Evolutionary conservation across 2,888 invertebrate genomes (phyloP).

Genomic region (Nesidiocoris tenuis): DNA sequence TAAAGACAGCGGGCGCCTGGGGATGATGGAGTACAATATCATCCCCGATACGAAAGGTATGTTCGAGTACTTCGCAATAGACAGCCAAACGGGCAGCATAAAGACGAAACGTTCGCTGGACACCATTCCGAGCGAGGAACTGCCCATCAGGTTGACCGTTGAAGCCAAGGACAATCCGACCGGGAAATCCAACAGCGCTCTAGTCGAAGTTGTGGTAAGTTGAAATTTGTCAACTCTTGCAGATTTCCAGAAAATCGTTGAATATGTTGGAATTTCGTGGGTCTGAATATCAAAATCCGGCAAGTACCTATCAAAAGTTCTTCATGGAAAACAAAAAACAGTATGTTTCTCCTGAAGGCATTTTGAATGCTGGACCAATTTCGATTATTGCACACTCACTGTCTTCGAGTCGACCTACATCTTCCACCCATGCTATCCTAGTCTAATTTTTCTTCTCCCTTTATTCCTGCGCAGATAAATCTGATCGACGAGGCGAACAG

Average conservation of each 20-base stretch:
- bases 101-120: conserved; percentile 73
- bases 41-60: conserved; percentile 55
- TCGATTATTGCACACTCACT: too few relatives aligned
- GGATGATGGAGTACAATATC: conserved; percentile 70
- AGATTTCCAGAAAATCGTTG: too few relatives aligned
- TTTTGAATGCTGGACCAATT: too few relatives aligned
- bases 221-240: too few relatives aligned
- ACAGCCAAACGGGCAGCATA: conserved; percentile 72
- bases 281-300: too few relatives aligned
- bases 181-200: conserved; percentile 63
- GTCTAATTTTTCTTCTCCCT: too few relatives aligned
- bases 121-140: conserved; percentile 61
- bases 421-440: too few relatives aligned
- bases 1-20: conserved; percentile 79
- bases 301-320: too few relatives aligned
- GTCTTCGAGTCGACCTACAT: too few relatives aligned
- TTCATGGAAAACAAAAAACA: too few relatives aligned
- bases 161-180: conserved; percentile 74
- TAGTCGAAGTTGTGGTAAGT: conserved; percentile 67
- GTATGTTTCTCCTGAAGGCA: too few relatives aligned
- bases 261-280: too few relatives aligned
- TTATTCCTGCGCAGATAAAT: conserved; percentile 64
- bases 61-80: conserved; percentile 70
- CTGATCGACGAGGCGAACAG: conserved; percentile 75
- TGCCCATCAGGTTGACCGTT: conserved; percentile 74